A percentile compares a stretch with the other conserved stretches of the same genome.
Conservation (phyloP, 2,113 vertebrate species). For the Chauna torquata region DNA sequence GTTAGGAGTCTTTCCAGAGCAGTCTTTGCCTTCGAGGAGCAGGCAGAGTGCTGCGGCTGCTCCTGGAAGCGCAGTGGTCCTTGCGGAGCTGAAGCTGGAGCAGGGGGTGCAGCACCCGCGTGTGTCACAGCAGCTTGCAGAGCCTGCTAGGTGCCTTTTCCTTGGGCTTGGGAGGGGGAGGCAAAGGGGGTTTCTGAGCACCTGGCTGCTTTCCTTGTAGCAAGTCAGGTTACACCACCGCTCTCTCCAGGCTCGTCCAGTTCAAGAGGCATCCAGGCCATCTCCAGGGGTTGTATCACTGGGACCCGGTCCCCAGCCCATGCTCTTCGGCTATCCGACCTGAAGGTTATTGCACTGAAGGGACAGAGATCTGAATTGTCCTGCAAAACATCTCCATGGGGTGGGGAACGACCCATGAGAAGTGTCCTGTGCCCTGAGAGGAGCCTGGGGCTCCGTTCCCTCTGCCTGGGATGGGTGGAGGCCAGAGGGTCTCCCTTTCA, state of each 20-base stretch:
- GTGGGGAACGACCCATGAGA: not conserved
- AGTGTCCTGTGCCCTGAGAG: not conserved
- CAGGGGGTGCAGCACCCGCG: too few relatives aligned
- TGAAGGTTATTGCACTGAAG: not conserved
- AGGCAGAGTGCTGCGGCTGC: not conserved
- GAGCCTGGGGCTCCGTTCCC: not conserved
- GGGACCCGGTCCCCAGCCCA: not conserved
- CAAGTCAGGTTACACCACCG: not conserved
- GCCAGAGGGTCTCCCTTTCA: not conserved
- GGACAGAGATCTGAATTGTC: not conserved
- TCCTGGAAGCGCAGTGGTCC: not conserved
- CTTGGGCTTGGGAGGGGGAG: too few relatives aligned
- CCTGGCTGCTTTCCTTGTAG: not conserved
- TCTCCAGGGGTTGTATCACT: not conserved
- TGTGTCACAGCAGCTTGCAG: too few relatives aligned
- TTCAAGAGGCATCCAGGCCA: too few relatives aligned
- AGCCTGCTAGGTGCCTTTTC: too few relatives aligned
- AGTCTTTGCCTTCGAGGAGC: not conserved
- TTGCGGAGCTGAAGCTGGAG: not conserved
- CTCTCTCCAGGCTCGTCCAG: not conserved
- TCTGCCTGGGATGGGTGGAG: not conserved
- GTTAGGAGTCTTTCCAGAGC: too few relatives aligned
- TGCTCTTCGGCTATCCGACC: not conserved
- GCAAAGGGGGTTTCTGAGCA: not conserved
- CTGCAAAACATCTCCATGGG: not conserved